Evolutionary conservation across 2,113 vertebrate genomes (phyloP), one percentile per base, ranked within the genome.

Genomic region (Rhabdornis inornatus): DNA sequence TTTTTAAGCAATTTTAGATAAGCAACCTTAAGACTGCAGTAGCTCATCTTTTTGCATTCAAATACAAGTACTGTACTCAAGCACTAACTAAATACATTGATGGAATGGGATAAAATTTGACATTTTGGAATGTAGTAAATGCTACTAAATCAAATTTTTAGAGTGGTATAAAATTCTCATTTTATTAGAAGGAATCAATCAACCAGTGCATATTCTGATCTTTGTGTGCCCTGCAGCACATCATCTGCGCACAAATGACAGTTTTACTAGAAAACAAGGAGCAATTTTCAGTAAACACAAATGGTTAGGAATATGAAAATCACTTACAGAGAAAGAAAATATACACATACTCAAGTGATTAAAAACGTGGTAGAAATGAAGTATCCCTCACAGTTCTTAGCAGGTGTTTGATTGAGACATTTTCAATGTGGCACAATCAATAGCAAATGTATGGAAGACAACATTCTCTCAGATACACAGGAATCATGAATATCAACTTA

Each of bases 221-320:
- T 78, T 81, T 68, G 53, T 5, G 8, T 89, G 90, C 93, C 92
- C 93, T 49, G 57, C 78, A 94, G 94, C 80, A 83, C 9, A 60
- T 70, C 61, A 94, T 83, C 61, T 50, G 83, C 0, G 4, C 78
- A 83, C 39, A 93, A 91, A 87, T 56, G 35, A 55, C 39, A 77
- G 60, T 93, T 96, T 94, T 92, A 95, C 23, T 69, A 94, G 85
- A 83, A 91, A 95, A 90, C 23, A 71, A 75, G 83, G 65, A 96
- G 84, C 17, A 68, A 88, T 89, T 91, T 83, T 95, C 91, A 61
- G 49, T 80, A 96, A 77, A 95, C 49, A 81, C 19, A 94, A 74
- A 44, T 31, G 89, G 69, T 87, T 80, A 92, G 89, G 86, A 82
- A 93, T 79, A 78, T 35, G 76, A 95, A 96, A 97, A 68, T 42